phyloP scores from a whole-genome alignment of 92 coral and sea anemone species.

The Porites lobata region DNA sequence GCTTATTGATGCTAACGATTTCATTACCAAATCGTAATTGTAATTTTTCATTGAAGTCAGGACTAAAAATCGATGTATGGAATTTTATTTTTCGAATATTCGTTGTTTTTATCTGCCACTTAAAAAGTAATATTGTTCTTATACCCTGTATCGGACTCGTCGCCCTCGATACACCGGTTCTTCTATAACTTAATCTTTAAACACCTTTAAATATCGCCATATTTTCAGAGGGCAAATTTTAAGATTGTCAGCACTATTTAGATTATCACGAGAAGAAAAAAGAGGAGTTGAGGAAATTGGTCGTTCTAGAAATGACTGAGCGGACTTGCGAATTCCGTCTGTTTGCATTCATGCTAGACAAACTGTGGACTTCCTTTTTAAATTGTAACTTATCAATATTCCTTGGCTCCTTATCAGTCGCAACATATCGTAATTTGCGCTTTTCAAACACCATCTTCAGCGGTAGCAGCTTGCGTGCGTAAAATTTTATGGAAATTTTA shows the following conservation, averaged over 20 bases:
- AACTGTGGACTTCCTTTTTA: neutral
- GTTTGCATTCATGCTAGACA: slow-evolving; percentile 2
- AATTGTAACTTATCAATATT: slow-evolving; percentile 1
- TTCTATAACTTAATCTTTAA: slow-evolving; percentile 24
- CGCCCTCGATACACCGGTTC: slow-evolving; percentile 1
- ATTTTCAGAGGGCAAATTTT: slow-evolving; percentile 20
- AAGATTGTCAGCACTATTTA: slow-evolving; percentile 1
- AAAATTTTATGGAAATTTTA: slow-evolving; percentile 54
- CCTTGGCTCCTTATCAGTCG: neutral
- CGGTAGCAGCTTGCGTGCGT: slow-evolving; percentile 39
- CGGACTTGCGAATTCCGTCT: neutral
- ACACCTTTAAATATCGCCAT: slow-evolving; percentile 11
- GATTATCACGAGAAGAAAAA: slow-evolving; percentile 6
- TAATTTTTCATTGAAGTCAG: neutral
- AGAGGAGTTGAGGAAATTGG: neutral
- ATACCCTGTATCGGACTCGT: slow-evolving; percentile 5
- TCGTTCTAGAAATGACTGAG: neutral
- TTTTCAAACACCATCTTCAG: neutral
- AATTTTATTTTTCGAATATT: neutral
- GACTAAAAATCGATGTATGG: neutral
- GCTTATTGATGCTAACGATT: neutral
- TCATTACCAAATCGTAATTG: neutral
- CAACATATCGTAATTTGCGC: slow-evolving; percentile 30
- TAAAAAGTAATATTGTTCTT: neutral
- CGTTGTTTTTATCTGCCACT: neutral